Evolutionary conservation across 2,888 invertebrate genomes (phyloP), one percentile per base, ranked within the genome.

Genomic region (Heliconius cydno): DNA sequence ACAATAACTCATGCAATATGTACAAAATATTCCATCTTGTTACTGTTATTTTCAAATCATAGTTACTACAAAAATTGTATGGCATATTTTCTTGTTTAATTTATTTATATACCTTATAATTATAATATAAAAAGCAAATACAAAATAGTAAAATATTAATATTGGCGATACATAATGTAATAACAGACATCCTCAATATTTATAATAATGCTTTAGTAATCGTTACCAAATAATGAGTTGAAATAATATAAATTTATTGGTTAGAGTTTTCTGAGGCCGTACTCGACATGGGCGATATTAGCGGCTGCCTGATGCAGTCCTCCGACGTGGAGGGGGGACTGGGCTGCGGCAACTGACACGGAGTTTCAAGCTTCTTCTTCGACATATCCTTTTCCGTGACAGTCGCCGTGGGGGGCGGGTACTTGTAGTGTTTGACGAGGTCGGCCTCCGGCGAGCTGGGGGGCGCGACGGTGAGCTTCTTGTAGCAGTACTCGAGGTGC

Each of bases 211-310:
- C 10, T 12, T n/a, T 63, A n/a, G n/a, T 67, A 68, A 34, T 68
- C 12, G 38, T 38, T 15, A 71, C 25, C 19, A 52, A 28, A 52
- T 19, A 46, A 71, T 70, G 9, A 57, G 25, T 25, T n/a, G 60
- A 70, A 60, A 12, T n/a, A 34, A 63, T 25, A 38, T 28, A n/a
- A 25, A 15, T 52, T 66, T 63, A 79, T 65, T 30, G 60, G 25
- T 79, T 72, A 12, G 82, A 82, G 63, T 70, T 77, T n/a, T 82
- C 82, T 0, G 82, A 76, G 30, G 78, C 81, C 28, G 82, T 82
- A 22, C 79, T 79, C 30, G 82, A 79, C 81, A 82, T 81, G 22
- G 82, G 82, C 46, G 82, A 82, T 72, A 82, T 82, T 13, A 80
- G 82, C 25, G 82, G 82, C 66, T 65, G 80, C 22, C 79, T 80